phyloP scores from a whole-genome alignment of 2,888 invertebrate species.

The Plebejus argus region DNA sequence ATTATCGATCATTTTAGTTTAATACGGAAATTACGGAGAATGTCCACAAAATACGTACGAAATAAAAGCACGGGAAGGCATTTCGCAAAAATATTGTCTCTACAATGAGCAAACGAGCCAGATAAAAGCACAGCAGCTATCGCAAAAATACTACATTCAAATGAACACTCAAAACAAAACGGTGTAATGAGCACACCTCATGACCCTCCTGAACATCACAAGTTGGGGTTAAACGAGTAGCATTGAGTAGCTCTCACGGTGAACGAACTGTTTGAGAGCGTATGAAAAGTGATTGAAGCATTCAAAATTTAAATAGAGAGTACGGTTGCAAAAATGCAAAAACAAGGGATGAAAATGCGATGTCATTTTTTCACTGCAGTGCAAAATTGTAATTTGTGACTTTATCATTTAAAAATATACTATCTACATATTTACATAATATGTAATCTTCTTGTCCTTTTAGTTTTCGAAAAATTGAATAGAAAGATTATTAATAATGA shows the following conservation, averaged over 20 bases:
- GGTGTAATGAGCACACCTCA: not conserved
- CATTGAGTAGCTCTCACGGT: not conserved
- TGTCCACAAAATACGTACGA: too few species aligned
- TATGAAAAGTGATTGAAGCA: not conserved
- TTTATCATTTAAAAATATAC: not conserved
- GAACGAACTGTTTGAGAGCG: not conserved
- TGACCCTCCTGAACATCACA: conserved; percentile 3
- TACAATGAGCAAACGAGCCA: not conserved
- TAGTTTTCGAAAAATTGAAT: too few species aligned
- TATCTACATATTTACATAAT: too few species aligned
- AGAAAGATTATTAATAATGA: too few species aligned
- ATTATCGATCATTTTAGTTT: too few species aligned
- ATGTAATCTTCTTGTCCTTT: too few species aligned
- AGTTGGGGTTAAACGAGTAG: conserved; percentile 10
- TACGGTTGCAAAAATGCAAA: not conserved
- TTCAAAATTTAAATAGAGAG: not conserved
- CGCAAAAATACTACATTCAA: not conserved
- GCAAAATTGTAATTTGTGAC: not conserved
- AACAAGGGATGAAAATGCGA: not conserved
- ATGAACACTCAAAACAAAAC: not conserved
- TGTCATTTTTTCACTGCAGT: not conserved
- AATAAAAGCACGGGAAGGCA: too few species aligned
- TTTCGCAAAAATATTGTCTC: too few species aligned
- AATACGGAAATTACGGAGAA: too few species aligned
- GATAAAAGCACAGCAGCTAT: not conserved